Conservation (phyloP, 2,113 vertebrate genomes). For the Percopsis transmontana region DNA sequence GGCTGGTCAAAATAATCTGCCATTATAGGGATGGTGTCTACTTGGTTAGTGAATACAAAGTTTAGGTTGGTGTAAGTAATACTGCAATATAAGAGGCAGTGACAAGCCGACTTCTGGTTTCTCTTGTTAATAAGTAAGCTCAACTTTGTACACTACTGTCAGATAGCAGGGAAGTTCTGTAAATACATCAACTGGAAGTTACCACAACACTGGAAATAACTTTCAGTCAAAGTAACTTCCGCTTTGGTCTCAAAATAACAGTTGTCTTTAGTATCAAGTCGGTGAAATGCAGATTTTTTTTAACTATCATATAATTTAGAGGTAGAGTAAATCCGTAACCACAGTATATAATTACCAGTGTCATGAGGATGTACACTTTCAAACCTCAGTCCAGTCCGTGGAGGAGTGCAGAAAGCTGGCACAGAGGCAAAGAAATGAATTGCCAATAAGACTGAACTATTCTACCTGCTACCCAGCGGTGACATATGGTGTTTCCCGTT, state of each 20-base stretch:
- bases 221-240: constrained; percentile 43
- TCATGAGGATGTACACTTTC: neutral
- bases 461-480: neutral
- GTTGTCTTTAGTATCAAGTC: neutral
- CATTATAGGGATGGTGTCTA: neutral
- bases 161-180: constrained; percentile 35
- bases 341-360: neutral
- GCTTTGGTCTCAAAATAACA: constrained; percentile 11
- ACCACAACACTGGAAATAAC: constrained; percentile 56
- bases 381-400: neutral
- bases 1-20: neutral
- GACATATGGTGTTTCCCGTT: neutral
- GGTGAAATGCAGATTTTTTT: neutral
- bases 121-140: neutral
- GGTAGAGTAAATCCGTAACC: neutral
- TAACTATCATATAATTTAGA: neutral
- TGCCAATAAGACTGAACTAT: neutral
- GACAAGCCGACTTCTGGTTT: neutral
- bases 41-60: neutral
- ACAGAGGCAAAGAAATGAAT: neutral
- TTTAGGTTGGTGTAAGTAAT: neutral
- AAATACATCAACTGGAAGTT: constrained; percentile 42
- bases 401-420: neutral
- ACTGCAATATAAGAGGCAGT: neutral
- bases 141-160: neutral